Conservation (phyloP, 2,113 vertebrate species). For the Acanthochromis polyacanthus region DNA sequence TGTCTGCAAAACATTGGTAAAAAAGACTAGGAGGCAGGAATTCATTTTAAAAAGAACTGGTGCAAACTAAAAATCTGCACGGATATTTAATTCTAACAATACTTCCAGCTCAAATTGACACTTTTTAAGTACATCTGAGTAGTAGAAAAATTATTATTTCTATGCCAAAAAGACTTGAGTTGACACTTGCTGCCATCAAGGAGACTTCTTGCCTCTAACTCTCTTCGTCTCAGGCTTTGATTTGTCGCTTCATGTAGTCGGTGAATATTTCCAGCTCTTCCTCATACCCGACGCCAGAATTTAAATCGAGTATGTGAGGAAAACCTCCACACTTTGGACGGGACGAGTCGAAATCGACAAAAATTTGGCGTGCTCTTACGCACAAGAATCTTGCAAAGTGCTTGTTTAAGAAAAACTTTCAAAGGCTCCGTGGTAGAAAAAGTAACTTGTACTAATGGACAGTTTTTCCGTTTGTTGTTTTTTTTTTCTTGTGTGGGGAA, state of each 20-base stretch:
- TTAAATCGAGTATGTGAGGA: not conserved
- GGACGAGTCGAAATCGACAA: slow-evolving; percentile 3
- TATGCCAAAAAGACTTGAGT: not conserved
- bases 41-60: too few species aligned
- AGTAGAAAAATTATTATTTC: too few species aligned
- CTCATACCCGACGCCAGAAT: not conserved
- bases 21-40: too few species aligned
- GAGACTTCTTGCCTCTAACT: not conserved
- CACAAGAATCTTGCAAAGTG: slow-evolving; percentile 11
- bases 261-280: slow-evolving; percentile 5
- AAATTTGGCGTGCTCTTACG: not conserved
- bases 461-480: slow-evolving; percentile 8
- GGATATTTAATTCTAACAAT: too few species aligned
- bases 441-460: slow-evolving; percentile 8
- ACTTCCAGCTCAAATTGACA: too few species aligned
- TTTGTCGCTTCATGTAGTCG: slow-evolving; percentile 8
- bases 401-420: slow-evolving; percentile 18
- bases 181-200: not conserved
- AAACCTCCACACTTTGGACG: slow-evolving; percentile 8
- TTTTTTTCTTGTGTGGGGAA: slow-evolving; percentile 39
- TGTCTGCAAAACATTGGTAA: too few species aligned
- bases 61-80: too few species aligned
- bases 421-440: slow-evolving; percentile 3
- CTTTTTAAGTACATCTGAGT: too few species aligned
- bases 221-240: not conserved